These are phyloP conservation scores for Cladorhizidae sp. DNA, from an alignment of 37 sponge, comb jelly and placozoan species.

Conservation along the genomic window DNA sequence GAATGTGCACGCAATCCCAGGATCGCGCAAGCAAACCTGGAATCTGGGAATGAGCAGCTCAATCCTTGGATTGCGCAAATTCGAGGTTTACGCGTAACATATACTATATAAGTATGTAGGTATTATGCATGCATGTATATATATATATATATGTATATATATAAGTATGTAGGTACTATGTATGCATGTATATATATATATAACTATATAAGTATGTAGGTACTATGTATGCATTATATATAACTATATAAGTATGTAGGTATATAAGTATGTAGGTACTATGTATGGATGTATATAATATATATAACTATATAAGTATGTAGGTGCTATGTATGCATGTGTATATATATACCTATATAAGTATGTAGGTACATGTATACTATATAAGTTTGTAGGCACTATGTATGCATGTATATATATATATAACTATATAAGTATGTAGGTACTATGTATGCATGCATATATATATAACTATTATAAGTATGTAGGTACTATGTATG, in stretches of 20 bases:
- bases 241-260: background rate
- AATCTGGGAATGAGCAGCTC: too few relatives aligned
- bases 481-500: constrained; percentile 4
- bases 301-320: too few relatives aligned
- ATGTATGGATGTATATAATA: constrained; percentile 17
- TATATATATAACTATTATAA: constrained; percentile 26
- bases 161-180: background rate
- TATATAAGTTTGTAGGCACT: constrained; percentile 40
- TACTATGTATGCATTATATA: background rate
- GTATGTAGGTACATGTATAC: constrained; percentile 47
- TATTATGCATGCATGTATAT: background rate
- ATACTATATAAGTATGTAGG: constrained; percentile 1
- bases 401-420: constrained; percentile 52
- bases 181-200: background rate
- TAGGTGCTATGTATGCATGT: constrained; percentile 40
- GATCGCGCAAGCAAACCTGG: too few relatives aligned
- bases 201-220: background rate
- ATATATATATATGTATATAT: background rate
- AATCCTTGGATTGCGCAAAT: too few relatives aligned
- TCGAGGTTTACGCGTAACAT: too few relatives aligned
- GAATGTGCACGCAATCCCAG: too few relatives aligned
- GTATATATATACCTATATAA: too few relatives aligned
- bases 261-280: background rate
- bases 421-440: constrained; percentile 37
- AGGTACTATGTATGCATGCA: constrained; percentile 39